phyloP scores from a whole-genome alignment of 2,888 invertebrate species.

The Diadegma fenestrale region DNA sequence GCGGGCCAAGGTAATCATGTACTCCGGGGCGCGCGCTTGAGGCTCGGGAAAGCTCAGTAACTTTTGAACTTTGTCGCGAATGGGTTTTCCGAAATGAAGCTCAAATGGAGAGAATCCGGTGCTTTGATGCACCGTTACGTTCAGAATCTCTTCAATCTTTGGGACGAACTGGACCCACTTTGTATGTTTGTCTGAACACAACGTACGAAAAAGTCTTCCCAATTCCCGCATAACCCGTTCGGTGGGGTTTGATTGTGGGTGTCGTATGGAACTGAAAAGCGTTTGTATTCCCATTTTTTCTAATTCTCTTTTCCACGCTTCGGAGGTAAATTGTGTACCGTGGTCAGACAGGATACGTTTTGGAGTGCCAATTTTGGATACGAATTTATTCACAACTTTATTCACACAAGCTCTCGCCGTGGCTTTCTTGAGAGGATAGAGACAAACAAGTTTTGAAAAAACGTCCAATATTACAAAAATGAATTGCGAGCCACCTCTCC shows the following conservation, averaged over 20 bases:
- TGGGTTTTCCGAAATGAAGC: too few species aligned
- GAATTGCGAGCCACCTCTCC: neutral
- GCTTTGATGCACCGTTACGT: too few species aligned
- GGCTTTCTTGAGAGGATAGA: constrained; percentile 7
- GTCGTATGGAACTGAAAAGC: too few species aligned
- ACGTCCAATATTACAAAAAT: constrained; percentile 1
- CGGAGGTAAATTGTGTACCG: neutral
- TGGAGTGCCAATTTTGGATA: constrained; percentile 17
- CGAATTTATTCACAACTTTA: neutral
- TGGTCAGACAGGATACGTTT: constrained; percentile 5
- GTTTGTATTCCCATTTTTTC: neutral
- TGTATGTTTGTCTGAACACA: too few species aligned
- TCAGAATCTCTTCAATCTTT: too few species aligned
- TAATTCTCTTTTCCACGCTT: neutral
- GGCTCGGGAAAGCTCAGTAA: neutral
- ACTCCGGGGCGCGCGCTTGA: neutral
- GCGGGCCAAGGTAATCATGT: constrained; percentile 35
- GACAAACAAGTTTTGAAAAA: constrained; percentile 9
- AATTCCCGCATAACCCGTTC: too few species aligned
- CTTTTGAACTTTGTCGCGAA: too few species aligned
- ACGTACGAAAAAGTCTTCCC: too few species aligned
- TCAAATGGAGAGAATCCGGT: too few species aligned
- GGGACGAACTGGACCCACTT: too few species aligned
- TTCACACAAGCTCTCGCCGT: neutral
- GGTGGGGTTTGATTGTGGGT: too few species aligned